Evolutionary conservation across 2,888 invertebrate species (phyloP), one percentile per base, ranked within the genome.

Genomic region (Stictocephala bisonia): DNA sequence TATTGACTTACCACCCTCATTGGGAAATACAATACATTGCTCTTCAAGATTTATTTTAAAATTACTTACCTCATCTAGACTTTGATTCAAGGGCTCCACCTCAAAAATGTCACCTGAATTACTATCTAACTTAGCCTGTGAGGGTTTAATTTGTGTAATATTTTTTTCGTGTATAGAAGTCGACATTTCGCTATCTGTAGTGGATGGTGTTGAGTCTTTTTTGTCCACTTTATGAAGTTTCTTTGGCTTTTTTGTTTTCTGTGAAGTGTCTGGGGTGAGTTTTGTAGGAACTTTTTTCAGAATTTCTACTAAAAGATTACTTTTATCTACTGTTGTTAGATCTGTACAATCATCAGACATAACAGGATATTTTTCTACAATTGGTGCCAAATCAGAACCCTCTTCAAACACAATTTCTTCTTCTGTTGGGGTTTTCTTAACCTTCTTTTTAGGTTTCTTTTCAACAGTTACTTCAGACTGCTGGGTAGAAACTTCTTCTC

Each of bases 291-390:
- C 56, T 31, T 69, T 68, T 18, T 58, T 44, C 1, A 56, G 29
- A 31, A 58, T 58, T 26, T 68, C 31, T 20, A 20, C 20, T 26
- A 68, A 68, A 20, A 68, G 68, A 18, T 27, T 48, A 3, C 51
- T 22, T 20, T 31, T 29, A 31, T 68, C 35, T 27, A 50, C 18
- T 15, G 50, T 1, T 6, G 69, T 40, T 24, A 53, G 44, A 7
- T 44, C 44, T 11, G 44, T 44, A 11, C 11, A 44, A 7, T 9
- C 22, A 74, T 83, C 81, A 1, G 58, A 48, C 20, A 74, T 11
- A 7, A 26, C 22, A 26, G 74, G 60, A 77, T 78, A 81, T 44
- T 81, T 80, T 78, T 79, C 81, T 72, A 77, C 80, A 74, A 81
- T 80, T 79, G 79, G 79, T 78, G 79, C 80, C 76, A 81, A 81